Evolutionary conservation across 2,113 vertebrate genomes (phyloP).

Genomic region (Heterotilapia buettikoferi): DNA sequence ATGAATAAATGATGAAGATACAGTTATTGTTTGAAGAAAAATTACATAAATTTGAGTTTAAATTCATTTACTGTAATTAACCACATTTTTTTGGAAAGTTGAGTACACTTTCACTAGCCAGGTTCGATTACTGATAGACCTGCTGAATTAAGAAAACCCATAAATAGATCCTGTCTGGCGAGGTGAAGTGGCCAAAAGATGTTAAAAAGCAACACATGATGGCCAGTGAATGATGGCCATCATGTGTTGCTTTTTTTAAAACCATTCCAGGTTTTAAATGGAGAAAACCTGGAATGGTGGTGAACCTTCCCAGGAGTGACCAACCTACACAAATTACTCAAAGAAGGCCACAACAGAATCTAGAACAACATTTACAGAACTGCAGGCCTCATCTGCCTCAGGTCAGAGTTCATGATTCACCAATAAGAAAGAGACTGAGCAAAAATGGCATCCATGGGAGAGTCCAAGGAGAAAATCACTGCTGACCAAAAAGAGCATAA

Average conservation of each 20-base stretch:
- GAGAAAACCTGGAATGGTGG: not conserved
- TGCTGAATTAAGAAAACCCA: not conserved
- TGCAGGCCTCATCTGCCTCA: not conserved
- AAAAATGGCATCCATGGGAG: not conserved
- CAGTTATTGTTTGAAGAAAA: not conserved
- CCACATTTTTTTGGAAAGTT: not conserved
- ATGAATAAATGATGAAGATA: not conserved
- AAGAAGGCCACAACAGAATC: not conserved
- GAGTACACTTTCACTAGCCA: not conserved
- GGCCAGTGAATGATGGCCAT: not conserved
- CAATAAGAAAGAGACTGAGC: not conserved
- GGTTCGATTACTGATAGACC: not conserved
- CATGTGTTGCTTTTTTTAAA: no score
- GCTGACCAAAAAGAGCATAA: not conserved
- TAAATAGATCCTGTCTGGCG: not conserved
- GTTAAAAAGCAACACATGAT: not conserved
- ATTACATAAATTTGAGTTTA: not conserved
- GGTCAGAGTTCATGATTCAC: not conserved
- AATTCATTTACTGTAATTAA: not conserved
- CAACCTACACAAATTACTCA: not conserved
- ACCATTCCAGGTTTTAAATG: no score
- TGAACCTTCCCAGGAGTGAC: not conserved
- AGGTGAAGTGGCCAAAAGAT: not conserved
- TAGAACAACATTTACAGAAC: not conserved
- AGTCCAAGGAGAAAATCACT: not conserved